Conservation (phyloP, 2,888 invertebrate species). For the Heliconius erato region DNA sequence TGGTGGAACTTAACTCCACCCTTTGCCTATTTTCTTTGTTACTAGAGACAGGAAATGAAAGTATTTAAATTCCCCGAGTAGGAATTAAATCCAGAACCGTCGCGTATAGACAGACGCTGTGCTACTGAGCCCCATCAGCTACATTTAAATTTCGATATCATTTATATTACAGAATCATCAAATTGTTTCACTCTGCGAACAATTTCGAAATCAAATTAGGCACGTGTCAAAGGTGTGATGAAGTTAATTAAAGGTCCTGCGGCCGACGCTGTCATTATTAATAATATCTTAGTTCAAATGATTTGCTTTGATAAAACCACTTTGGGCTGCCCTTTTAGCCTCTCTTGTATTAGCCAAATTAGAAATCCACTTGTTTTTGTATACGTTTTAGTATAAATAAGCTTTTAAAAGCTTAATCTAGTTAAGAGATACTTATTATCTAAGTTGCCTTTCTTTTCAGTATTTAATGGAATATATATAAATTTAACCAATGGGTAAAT, state of each 20-base stretch:
- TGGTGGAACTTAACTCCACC: no score
- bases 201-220: background rate
- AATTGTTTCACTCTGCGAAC: background rate
- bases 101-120: background rate
- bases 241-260: slow-evolving; percentile 38
- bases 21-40: background rate
- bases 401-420: slow-evolving; percentile 6
- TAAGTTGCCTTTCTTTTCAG: background rate
- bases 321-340: slow-evolving; percentile 7
- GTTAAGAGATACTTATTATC: slow-evolving; percentile 2
- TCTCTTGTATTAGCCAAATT: slow-evolving; percentile 14
- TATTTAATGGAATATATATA: no score
- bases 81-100: background rate
- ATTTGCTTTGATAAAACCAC: background rate
- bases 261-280: slow-evolving; percentile 20
- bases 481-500: no score
- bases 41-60: background rate
- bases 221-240: slow-evolving; percentile 42
- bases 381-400: background rate
- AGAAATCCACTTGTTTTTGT: slow-evolving; percentile 1
- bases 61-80: background rate
- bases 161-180: background rate
- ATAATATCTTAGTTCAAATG: slow-evolving; percentile 2
- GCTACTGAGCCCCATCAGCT: no score
- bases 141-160: no score